Base-by-base conservation (phyloP, 2,797 vertebrate species). In the Myotis daubentonii region DNA sequence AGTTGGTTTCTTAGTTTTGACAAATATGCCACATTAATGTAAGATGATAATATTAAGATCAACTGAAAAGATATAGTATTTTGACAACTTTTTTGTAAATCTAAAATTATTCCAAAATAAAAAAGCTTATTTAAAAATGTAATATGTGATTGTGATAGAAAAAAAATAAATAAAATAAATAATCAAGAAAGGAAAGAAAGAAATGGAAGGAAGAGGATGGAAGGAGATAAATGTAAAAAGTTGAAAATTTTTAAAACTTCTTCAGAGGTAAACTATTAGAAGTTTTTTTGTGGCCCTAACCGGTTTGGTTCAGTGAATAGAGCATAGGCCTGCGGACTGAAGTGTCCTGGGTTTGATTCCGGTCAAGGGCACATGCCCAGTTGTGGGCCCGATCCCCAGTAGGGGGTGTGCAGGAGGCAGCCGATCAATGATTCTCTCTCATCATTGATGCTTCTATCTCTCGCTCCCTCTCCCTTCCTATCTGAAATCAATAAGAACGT, bases 1-100 rank as follows among this genome's bases (percentile, higher is more conserved):
- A 79, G 65, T 41, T 51, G 38, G 7, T 11, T 80, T 89, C 94
- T 72, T 85, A 80, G 49, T 85, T 95, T 85, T 85, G 68, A 89
- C 16, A 84, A 95, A 78, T 49, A n/a, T 51, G 38, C 13, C 28
- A 68, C 4, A 0, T 17, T 85, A 74, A 74, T 80, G 4, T 72
- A 84, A 84, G 13, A 76, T 30, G 51, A 71, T 78, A 62, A 62
- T 53, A 83, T 83, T 83, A 88, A 89, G 47, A 74, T 22, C 84
- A 74, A 80, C 25, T 65, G 70, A 92, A 78, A 62, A 3, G 30
- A 53, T 74, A 36, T 80, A 74, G 15, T 84, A 41, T 60, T 16
- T 70, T 55, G 53, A 30, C 12, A 60, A 55, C 53, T 55, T 81
- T 90, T 84, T 57, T 81, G 2, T 81, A 85, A 68, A 89, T 80